phyloP scores from a whole-genome alignment of 2,113 vertebrate genomes.

The Cryptomyrus ogoouensis region DNA sequence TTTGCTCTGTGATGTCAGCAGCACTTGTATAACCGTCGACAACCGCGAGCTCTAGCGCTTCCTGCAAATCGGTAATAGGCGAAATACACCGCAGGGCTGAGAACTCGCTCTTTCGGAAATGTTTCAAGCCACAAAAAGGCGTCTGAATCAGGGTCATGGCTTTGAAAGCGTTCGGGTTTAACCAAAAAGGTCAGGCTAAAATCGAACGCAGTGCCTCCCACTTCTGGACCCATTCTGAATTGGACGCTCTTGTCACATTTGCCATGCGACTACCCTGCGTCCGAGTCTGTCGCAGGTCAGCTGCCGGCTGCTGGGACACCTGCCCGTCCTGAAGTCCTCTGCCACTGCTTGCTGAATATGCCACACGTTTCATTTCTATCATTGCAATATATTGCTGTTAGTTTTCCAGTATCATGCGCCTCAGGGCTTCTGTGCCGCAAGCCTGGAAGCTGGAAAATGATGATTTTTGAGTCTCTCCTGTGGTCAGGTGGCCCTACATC shows the following conservation, averaged over 20 bases:
- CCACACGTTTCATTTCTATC: neutral
- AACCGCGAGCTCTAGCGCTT: neutral
- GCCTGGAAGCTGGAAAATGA: neutral
- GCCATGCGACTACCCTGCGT: neutral
- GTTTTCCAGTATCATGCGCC: neutral
- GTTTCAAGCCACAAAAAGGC: constrained; percentile 7
- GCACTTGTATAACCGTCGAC: neutral
- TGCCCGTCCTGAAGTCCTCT: neutral
- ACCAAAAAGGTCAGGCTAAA: constrained; percentile 6
- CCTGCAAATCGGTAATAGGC: neutral
- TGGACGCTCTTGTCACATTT: constrained; percentile 3
- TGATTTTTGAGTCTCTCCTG: neutral
- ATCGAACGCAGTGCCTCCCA: neutral
- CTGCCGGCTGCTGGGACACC: neutral
- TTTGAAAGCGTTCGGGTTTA: neutral
- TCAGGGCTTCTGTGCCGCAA: neutral
- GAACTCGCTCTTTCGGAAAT: constrained; percentile 19
- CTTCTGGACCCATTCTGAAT: neutral
- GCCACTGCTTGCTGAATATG: neutral
- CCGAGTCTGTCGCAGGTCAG: neutral
- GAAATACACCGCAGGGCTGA: neutral
- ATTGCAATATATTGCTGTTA: neutral
- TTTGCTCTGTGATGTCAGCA: neutral
- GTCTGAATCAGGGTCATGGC: neutral
- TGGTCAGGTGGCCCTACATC: neutral